Percentiles rank a stretch among this genome's conserved stretches.
Evolutionary conservation across 2,797 vertebrate genomes (phyloP).

Genomic region (Dryobates pubescens): DNA sequence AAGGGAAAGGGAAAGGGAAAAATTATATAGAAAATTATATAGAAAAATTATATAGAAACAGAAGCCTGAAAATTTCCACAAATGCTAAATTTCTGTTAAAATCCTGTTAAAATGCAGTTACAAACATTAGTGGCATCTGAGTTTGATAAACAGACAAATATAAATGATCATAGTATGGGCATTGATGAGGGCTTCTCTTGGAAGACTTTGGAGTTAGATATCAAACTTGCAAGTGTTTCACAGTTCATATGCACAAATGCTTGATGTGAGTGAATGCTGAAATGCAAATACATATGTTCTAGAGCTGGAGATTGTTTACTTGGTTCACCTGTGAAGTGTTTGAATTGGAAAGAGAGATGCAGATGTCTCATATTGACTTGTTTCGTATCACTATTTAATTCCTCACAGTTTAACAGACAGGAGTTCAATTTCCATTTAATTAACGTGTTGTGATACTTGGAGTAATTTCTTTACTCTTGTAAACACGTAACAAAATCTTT

Average conservation of each 20-base stretch:
- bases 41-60: neutral
- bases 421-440: conserved; percentile 15
- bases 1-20: too few species aligned
- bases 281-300: accelerated
- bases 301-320: neutral
- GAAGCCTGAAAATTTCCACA: neutral
- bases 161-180: neutral
- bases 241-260: neutral
- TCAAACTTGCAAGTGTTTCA: neutral
- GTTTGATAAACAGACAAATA: neutral
- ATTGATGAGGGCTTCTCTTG: neutral
- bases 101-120: neutral
- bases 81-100: neutral
- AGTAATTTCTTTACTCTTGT: neutral
- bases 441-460: neutral
- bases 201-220: neutral
- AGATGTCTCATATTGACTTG: neutral
- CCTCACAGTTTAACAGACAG: neutral
- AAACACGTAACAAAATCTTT: neutral
- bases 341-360: neutral
- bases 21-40: neutral
- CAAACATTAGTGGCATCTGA: neutral
- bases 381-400: neutral
- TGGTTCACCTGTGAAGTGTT: neutral
- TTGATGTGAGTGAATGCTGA: neutral